Percentiles rank a stretch among this genome's conserved stretches.
Evolutionary conservation across 2,888 invertebrate species (phyloP).

Genomic region (Acleris sparsana): DNA sequence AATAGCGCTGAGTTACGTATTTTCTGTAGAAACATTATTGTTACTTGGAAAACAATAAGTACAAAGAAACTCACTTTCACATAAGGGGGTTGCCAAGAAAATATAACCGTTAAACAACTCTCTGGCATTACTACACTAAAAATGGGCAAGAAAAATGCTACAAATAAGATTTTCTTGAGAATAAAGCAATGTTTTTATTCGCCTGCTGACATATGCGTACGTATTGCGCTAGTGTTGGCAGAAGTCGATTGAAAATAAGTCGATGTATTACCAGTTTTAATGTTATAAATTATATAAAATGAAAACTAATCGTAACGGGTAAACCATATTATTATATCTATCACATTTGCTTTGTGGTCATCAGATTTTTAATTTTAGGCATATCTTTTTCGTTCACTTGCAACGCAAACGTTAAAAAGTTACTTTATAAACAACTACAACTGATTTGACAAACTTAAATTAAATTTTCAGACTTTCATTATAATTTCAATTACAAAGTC

Average conservation of each 20-base stretch:
- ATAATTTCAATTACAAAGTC: too few species aligned
- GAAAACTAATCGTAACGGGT: too few species aligned
- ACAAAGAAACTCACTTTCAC: constrained; percentile 1
- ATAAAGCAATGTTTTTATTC: constrained; percentile 29
- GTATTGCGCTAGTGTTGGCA: constrained; percentile 7
- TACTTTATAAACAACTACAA: too few species aligned
- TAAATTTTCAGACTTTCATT: too few species aligned
- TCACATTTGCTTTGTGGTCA: too few species aligned
- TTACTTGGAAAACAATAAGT: background rate
- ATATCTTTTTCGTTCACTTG: too few species aligned
- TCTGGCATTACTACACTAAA: constrained; percentile 6
- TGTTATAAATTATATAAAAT: too few species aligned
- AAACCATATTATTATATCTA: too few species aligned
- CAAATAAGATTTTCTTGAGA: constrained; percentile 22
- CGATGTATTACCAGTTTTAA: background rate
- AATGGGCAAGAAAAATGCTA: constrained; percentile 6
- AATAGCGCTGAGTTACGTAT: background rate
- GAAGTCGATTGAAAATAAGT: background rate
- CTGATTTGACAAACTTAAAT: too few species aligned
- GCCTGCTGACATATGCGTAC: constrained; percentile 21
- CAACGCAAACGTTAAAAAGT: too few species aligned
- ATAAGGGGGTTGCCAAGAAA: background rate
- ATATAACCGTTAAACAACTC: constrained; percentile 8
- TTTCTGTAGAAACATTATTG: background rate
- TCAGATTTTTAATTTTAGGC: too few species aligned